These are phyloP conservation scores for Trissoscelio sp. DNA, from an alignment of 2,888 invertebrate species.

Conservation along the genomic window DNA sequence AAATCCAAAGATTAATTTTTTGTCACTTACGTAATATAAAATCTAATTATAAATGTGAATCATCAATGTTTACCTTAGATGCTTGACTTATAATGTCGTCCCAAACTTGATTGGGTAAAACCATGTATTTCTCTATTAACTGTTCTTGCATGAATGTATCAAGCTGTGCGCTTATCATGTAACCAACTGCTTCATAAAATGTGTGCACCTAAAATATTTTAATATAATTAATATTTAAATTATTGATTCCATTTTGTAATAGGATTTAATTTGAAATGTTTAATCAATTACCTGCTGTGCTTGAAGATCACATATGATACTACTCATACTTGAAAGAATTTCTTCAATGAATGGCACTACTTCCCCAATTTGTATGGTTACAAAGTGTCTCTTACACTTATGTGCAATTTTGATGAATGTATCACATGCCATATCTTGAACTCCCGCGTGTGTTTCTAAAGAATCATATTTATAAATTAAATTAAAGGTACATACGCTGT, in stretches of 20 bases:
- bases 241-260: no score
- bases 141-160: constrained; percentile 96
- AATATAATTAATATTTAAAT: no score
- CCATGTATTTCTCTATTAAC: constrained; percentile 98
- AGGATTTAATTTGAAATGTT: no score
- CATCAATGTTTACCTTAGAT: constrained; percentile 86
- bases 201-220: constrained; percentile 97
- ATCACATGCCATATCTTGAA: constrained; percentile 99
- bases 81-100: constrained; percentile 99
- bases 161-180: constrained; percentile 98
- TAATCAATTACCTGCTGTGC: constrained; percentile 98
- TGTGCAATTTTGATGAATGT: constrained; percentile 99
- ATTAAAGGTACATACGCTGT: no score
- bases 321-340: constrained; percentile 97
- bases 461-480: constrained; percentile 50
- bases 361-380: constrained; percentile 97
- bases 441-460: constrained; percentile 98
- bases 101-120: constrained; percentile 98
- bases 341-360: constrained; percentile 99
- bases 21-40: not conserved
- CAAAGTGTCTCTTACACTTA: constrained; percentile 99
- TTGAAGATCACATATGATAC: constrained; percentile 99
- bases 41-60: not conserved
- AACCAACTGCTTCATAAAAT: constrained; percentile 99
- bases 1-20: constrained; percentile 50